Percentiles rank a stretch among this genome's conserved stretches.
phyloP scores from a whole-genome alignment of 2,797 vertebrate genomes.

The Lacerta agilis region DNA sequence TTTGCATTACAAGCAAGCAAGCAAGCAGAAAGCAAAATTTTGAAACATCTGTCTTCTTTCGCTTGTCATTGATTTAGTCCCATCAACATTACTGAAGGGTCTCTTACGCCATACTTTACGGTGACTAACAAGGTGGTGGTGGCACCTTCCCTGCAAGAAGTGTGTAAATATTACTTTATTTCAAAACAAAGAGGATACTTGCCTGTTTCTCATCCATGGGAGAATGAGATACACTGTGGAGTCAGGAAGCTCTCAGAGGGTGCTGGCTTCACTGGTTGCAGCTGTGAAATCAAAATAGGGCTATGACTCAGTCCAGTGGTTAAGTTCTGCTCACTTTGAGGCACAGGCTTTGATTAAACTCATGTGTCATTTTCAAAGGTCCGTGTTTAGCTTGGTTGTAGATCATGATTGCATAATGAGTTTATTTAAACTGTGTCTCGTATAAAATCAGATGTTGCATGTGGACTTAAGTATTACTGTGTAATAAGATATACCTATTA shows the following conservation, averaged over 20 bases:
- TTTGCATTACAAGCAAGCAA: too few relatives aligned
- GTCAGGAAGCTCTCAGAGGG: slow-evolving; percentile 60
- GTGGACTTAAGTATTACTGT: slow-evolving; percentile 77
- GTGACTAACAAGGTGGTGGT: slow-evolving; percentile 52
- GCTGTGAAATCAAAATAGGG: slow-evolving; percentile 70
- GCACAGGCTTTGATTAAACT: slow-evolving; percentile 82
- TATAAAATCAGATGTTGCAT: slow-evolving; percentile 82
- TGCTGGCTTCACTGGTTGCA: slow-evolving; percentile 73
- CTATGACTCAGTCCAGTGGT: slow-evolving; percentile 70
- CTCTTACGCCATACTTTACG: not conserved
- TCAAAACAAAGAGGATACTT: slow-evolving; percentile 63
- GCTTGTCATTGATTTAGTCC: not conserved
- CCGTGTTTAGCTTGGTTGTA: slow-evolving; percentile 77
- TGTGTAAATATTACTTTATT: slow-evolving; percentile 61
- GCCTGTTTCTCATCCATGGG: slow-evolving; percentile 61
- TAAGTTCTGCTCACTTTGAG: slow-evolving; percentile 76
- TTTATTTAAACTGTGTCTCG: slow-evolving; percentile 84
- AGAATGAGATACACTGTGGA: slow-evolving; percentile 51
- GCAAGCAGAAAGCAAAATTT: not conserved
- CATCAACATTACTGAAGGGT: slow-evolving; percentile 23
- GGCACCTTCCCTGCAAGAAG: slow-evolving; percentile 61
- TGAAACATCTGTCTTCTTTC: accelerated
- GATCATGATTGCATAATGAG: slow-evolving; percentile 82
- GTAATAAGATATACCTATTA: slow-evolving; percentile 84
- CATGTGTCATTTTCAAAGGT: slow-evolving; percentile 80